Evolutionary conservation across 2,797 vertebrate species (phyloP).

Genomic region (Sternotherus odoratus): DNA sequence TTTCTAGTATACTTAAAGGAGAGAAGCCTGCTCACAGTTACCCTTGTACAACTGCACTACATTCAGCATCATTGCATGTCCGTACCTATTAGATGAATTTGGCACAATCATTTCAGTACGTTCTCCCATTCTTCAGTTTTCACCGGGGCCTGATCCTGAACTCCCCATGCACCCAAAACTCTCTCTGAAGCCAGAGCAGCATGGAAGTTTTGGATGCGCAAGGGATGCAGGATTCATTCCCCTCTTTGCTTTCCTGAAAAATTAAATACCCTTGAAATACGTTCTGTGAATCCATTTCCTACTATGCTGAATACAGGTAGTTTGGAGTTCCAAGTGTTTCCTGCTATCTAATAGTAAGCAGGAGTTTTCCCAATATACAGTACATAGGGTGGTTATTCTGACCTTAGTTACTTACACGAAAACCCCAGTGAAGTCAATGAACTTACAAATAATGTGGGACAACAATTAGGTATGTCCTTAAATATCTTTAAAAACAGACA

Average conservation of each 20-base stretch:
- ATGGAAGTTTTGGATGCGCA: not conserved
- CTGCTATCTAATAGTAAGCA: not conserved
- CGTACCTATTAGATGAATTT: not conserved
- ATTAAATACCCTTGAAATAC: not conserved
- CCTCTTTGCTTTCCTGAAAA: not conserved
- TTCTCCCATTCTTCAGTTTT: not conserved
- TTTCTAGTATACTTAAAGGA: not conserved
- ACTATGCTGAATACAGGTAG: not conserved
- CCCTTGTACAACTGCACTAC: not conserved
- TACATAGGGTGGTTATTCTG: not conserved
- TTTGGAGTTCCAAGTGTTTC: not conserved
- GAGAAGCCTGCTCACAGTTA: not conserved
- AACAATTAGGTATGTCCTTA: not conserved
- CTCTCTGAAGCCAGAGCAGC: not conserved
- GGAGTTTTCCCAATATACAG: not conserved
- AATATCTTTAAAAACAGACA: not conserved
- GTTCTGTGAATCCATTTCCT: not conserved
- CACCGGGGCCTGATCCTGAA: not conserved
- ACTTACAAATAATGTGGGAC: conserved; percentile 42
- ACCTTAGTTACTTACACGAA: not conserved
- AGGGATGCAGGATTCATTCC: not conserved
- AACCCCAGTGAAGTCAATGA: conserved; percentile 2
- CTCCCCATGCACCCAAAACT: not conserved
- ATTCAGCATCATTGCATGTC: not conserved
- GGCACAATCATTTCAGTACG: not conserved